Evolutionary conservation across 1,140 invertebrate species (phyloP).

Genomic region (Penaeus indicus): DNA sequence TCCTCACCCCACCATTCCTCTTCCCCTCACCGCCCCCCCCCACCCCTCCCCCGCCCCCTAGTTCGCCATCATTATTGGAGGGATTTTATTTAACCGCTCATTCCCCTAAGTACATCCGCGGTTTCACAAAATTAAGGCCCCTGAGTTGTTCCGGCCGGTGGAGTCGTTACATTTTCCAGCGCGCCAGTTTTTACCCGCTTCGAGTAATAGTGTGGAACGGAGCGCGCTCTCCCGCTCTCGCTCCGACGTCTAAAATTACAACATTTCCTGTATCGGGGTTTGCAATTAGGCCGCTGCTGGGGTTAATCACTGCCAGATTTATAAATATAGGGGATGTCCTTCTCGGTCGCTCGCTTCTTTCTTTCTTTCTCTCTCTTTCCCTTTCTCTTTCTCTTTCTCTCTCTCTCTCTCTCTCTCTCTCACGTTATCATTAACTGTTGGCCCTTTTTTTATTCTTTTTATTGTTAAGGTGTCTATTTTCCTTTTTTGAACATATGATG

Average conservation of each 20-base stretch:
- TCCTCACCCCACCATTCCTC: no score
- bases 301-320: constrained; percentile 31
- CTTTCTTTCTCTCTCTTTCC: no score
- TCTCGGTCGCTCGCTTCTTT: no score
- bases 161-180: constrained; percentile 48
- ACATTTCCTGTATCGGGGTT: constrained; percentile 51
- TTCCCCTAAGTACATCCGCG: constrained; percentile 54
- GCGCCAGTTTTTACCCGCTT: constrained; percentile 13
- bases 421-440: no score
- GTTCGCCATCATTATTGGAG: no score
- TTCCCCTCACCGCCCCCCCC: neutral
- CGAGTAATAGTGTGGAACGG: constrained; percentile 54
- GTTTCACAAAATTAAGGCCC: constrained; percentile 48
- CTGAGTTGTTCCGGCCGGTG: neutral
- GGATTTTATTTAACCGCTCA: constrained; percentile 52
- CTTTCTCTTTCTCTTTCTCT: no score
- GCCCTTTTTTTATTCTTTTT: no score
- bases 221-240: constrained; percentile 7
- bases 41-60: neutral
- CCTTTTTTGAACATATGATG: no score
- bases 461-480: no score
- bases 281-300: constrained; percentile 38
- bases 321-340: neutral
- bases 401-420: no score
- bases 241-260: constrained; percentile 21